Evolutionary conservation across 2,113 vertebrate genomes (phyloP).

Genomic region (Antechinus flavipes): DNA sequence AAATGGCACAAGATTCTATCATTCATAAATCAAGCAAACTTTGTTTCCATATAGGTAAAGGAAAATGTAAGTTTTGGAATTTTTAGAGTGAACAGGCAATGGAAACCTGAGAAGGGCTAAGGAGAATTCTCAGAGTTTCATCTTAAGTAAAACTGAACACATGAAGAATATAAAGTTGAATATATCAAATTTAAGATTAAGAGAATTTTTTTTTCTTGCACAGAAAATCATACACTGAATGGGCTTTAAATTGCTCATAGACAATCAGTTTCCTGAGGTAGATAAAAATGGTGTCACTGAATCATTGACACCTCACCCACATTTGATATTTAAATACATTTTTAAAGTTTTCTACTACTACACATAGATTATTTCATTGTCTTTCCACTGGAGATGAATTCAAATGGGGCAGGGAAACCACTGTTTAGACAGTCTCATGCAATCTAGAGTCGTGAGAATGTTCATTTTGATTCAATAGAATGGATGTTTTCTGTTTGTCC

Average conservation of each 20-base stretch:
- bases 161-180: background rate
- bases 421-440: background rate
- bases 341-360: background rate
- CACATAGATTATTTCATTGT: background rate
- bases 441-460: background rate
- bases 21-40: background rate
- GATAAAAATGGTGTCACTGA: background rate
- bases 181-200: background rate
- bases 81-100: conserved; percentile 13
- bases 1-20: background rate
- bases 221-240: background rate
- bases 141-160: background rate
- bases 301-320: background rate
- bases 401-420: background rate
- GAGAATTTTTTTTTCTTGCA: background rate
- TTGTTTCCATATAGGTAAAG: background rate
- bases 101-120: background rate
- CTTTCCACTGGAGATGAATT: background rate
- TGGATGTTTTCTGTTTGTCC: background rate
- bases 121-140: background rate
- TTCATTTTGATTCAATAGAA: background rate
- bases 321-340: background rate
- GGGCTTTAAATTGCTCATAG: background rate
- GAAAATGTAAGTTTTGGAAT: background rate
- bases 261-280: background rate